Evolutionary conservation across 2,888 invertebrate species (phyloP), one percentile per base, ranked within the genome.

Genomic region (Dichetophora obliterata): DNA sequence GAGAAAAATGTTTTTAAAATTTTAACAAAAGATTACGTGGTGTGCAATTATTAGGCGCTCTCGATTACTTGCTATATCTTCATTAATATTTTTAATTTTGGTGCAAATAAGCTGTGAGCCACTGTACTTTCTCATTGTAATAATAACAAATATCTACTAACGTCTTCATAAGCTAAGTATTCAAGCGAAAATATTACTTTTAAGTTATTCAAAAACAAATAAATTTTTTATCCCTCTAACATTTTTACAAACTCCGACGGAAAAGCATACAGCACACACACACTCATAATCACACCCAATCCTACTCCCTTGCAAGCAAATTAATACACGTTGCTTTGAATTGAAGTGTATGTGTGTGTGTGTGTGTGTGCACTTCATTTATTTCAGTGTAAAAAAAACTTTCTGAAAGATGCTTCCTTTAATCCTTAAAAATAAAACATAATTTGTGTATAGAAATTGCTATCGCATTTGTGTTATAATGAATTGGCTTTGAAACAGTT

Each of bases 401-500:
- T 61, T n/a, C 31, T 31, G 24, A 61, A 22, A 34, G 22, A 19
- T 54, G n/a, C 14, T 11, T 43, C 11, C 43, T 43, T 43, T 43
- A 43, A 43, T 43, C 43, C 43, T 14, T 1, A 65, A 66, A 66
- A 66, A 43, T 11, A 66, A 66, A 43, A 66, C 22, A n/a, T 22
- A 43, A 37, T 16, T 37, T 34, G n/a, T 34, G 43, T 43, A n/a
- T 66, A 16, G 27, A 66, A 34, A n/a, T 37, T 19, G 43, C 27
- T 52, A 54, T 52, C 19, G 31, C 31, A 16, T 37, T 43, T n/a
- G 54, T 57, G 43, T 22, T 34, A 52, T 70, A 54, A 70, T 54
- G 54, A 70, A 54, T 70, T 70, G 31, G 57, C 57, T 71, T 24
- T 70, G 57, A 71, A 57, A 31, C 24, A 59, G 57, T 59, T 59